A percentile compares a stretch with the other conserved stretches of the same genome.
phyloP scores from a whole-genome alignment of 2,113 vertebrate genomes.

The Melanerpes aurifrons region DNA sequence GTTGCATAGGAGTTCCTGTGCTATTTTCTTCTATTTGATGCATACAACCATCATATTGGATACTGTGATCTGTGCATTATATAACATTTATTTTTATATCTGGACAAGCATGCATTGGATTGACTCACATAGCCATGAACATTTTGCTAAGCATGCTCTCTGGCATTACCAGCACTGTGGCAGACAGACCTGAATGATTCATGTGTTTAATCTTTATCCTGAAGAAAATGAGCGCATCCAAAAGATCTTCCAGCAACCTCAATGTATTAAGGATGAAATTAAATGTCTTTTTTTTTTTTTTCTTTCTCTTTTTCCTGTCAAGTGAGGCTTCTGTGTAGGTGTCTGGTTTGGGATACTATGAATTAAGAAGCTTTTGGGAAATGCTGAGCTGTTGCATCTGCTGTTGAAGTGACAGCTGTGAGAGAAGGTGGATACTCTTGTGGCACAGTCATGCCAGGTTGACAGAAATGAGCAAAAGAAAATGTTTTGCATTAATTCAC shows the following conservation, averaged over 20 bases:
- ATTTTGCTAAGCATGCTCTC: background rate
- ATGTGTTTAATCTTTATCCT: background rate
- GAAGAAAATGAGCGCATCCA: background rate
- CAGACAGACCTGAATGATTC: background rate
- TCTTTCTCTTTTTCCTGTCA: background rate
- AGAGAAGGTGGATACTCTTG: background rate
- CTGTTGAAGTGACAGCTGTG: background rate
- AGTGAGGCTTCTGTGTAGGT: background rate
- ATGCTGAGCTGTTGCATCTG: background rate
- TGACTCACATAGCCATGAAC: background rate
- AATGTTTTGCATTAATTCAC: background rate
- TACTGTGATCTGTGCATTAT: background rate
- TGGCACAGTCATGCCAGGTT: background rate
- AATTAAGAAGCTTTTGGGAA: background rate
- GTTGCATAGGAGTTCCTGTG: background rate
- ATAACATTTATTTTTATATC: conserved; percentile 28
- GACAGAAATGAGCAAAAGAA: background rate
- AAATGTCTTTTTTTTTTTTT: background rate
- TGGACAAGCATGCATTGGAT: background rate
- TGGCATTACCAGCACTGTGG: background rate
- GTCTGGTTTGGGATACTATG: background rate
- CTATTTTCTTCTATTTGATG: background rate
- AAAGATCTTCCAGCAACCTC: background rate
- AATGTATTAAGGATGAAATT: background rate
- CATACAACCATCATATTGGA: background rate